phyloP scores from a whole-genome alignment of 1,140 invertebrate species.

The Elysia chlorotica region DNA sequence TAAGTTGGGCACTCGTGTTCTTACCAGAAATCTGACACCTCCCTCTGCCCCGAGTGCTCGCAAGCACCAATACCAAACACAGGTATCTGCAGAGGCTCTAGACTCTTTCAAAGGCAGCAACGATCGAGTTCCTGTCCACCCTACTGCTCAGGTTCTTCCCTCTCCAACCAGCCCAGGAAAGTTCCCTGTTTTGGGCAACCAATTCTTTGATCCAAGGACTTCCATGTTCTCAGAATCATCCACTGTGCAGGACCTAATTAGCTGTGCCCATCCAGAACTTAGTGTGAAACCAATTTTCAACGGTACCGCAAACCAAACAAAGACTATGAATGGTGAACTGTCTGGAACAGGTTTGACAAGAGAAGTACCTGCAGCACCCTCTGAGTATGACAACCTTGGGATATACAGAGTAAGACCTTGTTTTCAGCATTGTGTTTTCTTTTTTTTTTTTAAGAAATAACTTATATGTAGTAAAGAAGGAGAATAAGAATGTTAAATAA shows the following conservation, averaged over 20 bases:
- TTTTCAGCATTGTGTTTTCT: no score
- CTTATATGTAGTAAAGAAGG: no score
- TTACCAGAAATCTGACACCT: slow-evolving; percentile 10
- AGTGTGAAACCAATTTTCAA: slow-evolving; percentile 46
- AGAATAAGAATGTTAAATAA: no score
- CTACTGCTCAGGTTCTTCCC: background rate
- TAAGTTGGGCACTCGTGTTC: slow-evolving; percentile 26
- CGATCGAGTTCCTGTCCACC: background rate
- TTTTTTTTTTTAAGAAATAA: no score
- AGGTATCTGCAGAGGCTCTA: background rate
- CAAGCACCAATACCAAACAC: background rate
- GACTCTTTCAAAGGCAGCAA: slow-evolving; percentile 2
- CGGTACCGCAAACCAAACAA: no score
- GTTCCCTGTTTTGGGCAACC: slow-evolving; percentile 40
- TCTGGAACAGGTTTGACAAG: slow-evolving; percentile 27
- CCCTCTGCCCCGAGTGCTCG: background rate
- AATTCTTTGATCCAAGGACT: slow-evolving; percentile 22
- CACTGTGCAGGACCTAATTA: slow-evolving; percentile 63
- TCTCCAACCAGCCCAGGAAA: slow-evolving; percentile 27
- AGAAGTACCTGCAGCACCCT: slow-evolving; percentile 67
- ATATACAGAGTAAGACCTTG: slow-evolving; percentile 15
- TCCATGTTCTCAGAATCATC: slow-evolving; percentile 50
- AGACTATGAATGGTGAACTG: no score
- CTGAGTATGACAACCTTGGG: slow-evolving; percentile 71
- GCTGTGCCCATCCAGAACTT: slow-evolving; percentile 59